A percentile compares a stretch with the other conserved stretches of the same genome.
phyloP scores from a whole-genome alignment of 2,797 vertebrate species.

The Siniperca obscura region DNA sequence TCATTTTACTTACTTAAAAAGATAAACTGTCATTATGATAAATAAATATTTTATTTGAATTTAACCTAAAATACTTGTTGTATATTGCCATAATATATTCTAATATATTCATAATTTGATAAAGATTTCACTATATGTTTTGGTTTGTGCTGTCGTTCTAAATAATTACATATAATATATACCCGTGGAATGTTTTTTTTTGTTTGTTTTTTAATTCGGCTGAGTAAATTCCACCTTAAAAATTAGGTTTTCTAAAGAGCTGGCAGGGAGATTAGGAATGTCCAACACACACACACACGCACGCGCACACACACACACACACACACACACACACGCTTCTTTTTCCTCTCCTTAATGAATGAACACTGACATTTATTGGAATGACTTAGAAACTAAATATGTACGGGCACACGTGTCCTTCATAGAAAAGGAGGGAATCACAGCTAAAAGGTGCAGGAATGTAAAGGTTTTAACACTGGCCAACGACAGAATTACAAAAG shows the following conservation, averaged over 20 bases:
- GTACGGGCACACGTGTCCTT: constrained; percentile 32
- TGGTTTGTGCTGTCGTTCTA: constrained; percentile 85
- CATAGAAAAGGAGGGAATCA: constrained; percentile 25
- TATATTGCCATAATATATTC: constrained; percentile 83
- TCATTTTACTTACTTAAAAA: constrained; percentile 62
- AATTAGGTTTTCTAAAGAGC: constrained; percentile 51
- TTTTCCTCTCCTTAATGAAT: constrained; percentile 31
- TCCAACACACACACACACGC: constrained; percentile 21
- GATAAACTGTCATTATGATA: constrained; percentile 74
- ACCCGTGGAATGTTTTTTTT: constrained; percentile 73
- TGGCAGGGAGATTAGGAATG: constrained; percentile 44
- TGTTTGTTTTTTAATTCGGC: constrained; percentile 25
- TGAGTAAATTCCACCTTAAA: constrained; percentile 59
- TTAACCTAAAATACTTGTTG: constrained; percentile 76
- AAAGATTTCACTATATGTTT: constrained; percentile 79
- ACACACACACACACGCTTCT: not conserved
- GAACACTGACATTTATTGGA: constrained; percentile 56
- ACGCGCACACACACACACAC: not conserved
- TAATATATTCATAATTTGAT: constrained; percentile 79
- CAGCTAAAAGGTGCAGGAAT: constrained; percentile 64
- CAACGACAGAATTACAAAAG: constrained; percentile 46
- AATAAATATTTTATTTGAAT: constrained; percentile 82
- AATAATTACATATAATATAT: constrained; percentile 78
- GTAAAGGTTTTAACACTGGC: constrained; percentile 54
- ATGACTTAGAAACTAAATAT: constrained; percentile 60